These are phyloP conservation scores for Loris lydekkerianus DNA, from an alignment of 2,797 vertebrate genomes.

Conservation along the genomic window DNA sequence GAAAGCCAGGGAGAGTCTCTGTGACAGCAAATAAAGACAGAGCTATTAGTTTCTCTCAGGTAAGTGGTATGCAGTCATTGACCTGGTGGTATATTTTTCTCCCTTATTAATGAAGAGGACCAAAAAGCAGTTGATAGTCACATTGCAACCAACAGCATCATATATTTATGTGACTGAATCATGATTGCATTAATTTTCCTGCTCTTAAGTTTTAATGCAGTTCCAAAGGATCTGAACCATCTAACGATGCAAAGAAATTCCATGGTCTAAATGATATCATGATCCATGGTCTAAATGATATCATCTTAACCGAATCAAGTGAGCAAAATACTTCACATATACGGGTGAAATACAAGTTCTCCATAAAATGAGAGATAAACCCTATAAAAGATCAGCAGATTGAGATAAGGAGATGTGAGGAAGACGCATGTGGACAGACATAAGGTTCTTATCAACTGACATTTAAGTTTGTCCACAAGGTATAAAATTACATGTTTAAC, in stretches of 20 bases:
- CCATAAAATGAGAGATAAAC: background rate
- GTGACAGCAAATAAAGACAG: background rate
- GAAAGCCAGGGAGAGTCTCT: background rate
- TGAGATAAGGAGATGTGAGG: background rate
- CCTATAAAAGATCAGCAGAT: background rate
- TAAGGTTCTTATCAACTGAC: background rate
- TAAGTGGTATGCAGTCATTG: background rate
- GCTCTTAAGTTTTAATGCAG: background rate
- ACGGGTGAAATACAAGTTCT: background rate
- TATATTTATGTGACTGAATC: background rate
- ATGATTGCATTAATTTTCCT: background rate
- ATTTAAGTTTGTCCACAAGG: background rate
- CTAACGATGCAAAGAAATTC: background rate
- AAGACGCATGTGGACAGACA: background rate
- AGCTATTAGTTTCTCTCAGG: background rate
- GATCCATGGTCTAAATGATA: background rate
- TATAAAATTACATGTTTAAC: slow-evolving; percentile 8
- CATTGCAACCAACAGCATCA: background rate
- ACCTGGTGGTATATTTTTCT: background rate
- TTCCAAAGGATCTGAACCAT: background rate
- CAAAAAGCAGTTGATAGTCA: background rate
- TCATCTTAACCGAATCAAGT: background rate
- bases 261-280: background rate
- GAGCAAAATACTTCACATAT: background rate
- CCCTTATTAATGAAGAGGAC: background rate